Evolutionary conservation across 2,797 vertebrate genomes (phyloP).

Genomic region (Halcyon leucocephala): DNA sequence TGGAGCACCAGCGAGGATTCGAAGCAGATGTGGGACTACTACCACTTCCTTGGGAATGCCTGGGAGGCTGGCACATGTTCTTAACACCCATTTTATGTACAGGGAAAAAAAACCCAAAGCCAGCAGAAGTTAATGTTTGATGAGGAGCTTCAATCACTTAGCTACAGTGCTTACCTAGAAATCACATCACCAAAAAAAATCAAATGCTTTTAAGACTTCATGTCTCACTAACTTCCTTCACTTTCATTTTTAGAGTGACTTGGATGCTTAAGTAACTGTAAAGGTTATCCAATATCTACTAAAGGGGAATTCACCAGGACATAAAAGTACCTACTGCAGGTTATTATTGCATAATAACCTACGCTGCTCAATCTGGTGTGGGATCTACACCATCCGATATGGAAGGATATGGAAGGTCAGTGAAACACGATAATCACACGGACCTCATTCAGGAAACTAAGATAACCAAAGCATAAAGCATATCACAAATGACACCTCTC

Average conservation of each 20-base stretch:
- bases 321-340: background rate
- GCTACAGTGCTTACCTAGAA: background rate
- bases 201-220: slow-evolving; percentile 14
- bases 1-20: background rate
- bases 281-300: background rate
- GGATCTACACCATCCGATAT: background rate
- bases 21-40: background rate
- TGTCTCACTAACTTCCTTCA: background rate
- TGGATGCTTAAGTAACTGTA: background rate
- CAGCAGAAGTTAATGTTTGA: slow-evolving; percentile 29
- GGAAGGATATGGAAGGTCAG: background rate
- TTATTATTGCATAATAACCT: background rate
- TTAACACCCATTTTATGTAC: background rate
- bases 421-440: background rate
- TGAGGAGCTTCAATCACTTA: slow-evolving; percentile 22
- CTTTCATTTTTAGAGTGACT: background rate
- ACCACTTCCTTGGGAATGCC: background rate
- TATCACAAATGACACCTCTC: background rate
- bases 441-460: background rate
- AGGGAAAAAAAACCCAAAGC: background rate
- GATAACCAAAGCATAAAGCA: background rate
- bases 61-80: background rate
- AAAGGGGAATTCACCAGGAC: background rate
- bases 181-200: background rate
- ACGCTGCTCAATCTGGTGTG: accelerated